A percentile compares a stretch with the other conserved stretches of the same genome.
Evolutionary conservation across 2,113 vertebrate genomes (phyloP).

Genomic region (Illadopsis cleaveri): DNA sequence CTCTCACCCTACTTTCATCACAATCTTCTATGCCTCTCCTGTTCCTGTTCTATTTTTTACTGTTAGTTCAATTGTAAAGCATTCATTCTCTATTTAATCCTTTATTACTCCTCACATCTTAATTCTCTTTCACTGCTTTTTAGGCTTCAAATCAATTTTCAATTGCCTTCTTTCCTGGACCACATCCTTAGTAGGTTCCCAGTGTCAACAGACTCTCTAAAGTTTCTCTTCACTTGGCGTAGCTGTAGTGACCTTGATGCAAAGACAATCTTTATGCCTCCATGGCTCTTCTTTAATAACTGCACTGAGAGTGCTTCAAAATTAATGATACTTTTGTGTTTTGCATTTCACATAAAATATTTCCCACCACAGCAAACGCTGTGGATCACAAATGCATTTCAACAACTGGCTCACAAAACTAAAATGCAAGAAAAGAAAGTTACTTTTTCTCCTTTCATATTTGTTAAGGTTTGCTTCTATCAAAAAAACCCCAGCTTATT

Average conservation of each 20-base stretch:
- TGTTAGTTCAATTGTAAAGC: neutral
- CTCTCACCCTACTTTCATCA: neutral
- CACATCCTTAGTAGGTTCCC: neutral
- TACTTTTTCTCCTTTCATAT: neutral
- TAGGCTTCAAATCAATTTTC: neutral
- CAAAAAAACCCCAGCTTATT: neutral
- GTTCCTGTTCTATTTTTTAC: neutral
- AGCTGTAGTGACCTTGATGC: neutral
- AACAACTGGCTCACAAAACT: neutral
- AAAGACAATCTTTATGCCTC: neutral
- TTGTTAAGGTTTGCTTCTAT: neutral
- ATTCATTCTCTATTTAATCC: neutral
- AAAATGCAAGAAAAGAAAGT: neutral
- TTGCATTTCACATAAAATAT: neutral
- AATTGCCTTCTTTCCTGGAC: neutral
- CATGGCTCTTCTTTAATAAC: neutral
- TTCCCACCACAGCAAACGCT: neutral
- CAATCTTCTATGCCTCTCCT: neutral
- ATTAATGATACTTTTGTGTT: neutral
- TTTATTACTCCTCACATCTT: neutral
- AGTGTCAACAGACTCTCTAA: neutral
- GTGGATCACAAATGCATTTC: neutral
- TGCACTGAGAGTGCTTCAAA: neutral
- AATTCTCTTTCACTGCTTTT: neutral
- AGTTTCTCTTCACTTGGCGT: neutral